These are phyloP conservation scores for Alauda arvensis DNA, from an alignment of 2,797 vertebrate species.

Conservation along the genomic window DNA sequence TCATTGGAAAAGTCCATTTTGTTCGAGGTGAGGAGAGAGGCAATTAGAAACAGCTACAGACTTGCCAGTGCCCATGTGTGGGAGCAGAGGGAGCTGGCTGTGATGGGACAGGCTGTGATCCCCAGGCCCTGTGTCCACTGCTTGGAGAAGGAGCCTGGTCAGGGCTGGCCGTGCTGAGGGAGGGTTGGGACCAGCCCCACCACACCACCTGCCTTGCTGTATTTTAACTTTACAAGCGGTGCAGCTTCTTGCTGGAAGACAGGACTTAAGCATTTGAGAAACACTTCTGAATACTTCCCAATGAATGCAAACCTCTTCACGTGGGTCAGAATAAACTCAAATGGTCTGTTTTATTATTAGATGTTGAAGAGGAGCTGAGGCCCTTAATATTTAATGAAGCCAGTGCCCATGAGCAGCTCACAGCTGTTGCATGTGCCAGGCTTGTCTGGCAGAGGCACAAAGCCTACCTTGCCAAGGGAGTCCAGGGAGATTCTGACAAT, in stretches of 20 bases:
- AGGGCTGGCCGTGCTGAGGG: accelerated
- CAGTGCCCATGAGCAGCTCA: not conserved
- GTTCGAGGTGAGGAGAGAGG: not conserved
- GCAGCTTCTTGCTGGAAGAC: not conserved
- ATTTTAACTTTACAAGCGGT: not conserved
- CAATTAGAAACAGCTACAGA: not conserved
- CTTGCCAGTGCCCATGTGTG: not conserved
- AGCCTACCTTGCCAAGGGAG: not conserved
- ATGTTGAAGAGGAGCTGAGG: not conserved
- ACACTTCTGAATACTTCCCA: not conserved
- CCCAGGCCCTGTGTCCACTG: not conserved
- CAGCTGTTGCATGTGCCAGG: not conserved
- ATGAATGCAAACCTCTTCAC: not conserved
- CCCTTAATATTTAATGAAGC: conserved; percentile 24
- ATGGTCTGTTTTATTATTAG: conserved; percentile 30
- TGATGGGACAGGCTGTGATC: not conserved
- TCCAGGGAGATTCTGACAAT: not conserved
- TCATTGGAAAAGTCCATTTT: not conserved
- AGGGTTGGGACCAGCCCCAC: not conserved
- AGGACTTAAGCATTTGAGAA: not conserved
- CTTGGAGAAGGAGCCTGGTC: not conserved
- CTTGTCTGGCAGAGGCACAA: not conserved
- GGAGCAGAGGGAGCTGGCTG: not conserved
- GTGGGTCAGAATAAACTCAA: conserved; percentile 15
- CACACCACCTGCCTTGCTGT: not conserved